These are phyloP conservation scores for Zaprionus africanus DNA, from an alignment of 1,140 invertebrate species.

Conservation along the genomic window DNA sequence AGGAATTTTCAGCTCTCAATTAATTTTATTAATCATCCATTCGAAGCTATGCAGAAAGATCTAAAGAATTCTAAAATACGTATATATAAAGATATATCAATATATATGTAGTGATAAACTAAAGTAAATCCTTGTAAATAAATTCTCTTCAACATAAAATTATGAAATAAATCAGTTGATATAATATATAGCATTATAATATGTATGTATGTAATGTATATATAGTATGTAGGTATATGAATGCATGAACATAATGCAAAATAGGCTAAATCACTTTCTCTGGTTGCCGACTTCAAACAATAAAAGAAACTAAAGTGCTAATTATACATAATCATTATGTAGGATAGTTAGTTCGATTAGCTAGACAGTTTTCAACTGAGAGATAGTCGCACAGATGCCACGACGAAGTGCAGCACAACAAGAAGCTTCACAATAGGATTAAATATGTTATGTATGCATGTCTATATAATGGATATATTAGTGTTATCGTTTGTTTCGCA, in stretches of 20 bases:
- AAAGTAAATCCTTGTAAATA: constrained; percentile 12
- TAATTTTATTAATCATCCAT: constrained; percentile 47
- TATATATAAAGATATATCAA: not conserved
- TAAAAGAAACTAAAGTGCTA: constrained; percentile 1
- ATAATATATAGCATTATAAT: not conserved
- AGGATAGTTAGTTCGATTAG: constrained; percentile 6
- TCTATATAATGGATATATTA: constrained; percentile 13
- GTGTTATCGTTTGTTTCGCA: constrained; percentile 13
- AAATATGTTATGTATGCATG: constrained; percentile 45
- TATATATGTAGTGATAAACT: constrained; percentile 1
- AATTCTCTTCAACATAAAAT: constrained; percentile 17
- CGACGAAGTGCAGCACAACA: constrained; percentile 16
- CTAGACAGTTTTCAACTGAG: constrained; percentile 8
- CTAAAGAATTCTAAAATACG: constrained; percentile 9
- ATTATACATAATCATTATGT: constrained; percentile 26
- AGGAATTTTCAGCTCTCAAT: constrained; percentile 49
- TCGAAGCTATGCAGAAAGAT: constrained; percentile 19
- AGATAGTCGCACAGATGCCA: not conserved
- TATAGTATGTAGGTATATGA: not conserved
- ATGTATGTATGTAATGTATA: not conserved
- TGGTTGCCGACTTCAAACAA: constrained; percentile 12
- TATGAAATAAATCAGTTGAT: constrained; percentile 22
- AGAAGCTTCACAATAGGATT: constrained; percentile 30
- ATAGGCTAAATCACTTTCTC: constrained; percentile 44
- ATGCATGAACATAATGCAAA: constrained; percentile 17